A percentile compares a stretch with the other conserved stretches of the same genome.
Conservation (phyloP, 2,797 vertebrate species). For the Cephalopachus bancanus region DNA sequence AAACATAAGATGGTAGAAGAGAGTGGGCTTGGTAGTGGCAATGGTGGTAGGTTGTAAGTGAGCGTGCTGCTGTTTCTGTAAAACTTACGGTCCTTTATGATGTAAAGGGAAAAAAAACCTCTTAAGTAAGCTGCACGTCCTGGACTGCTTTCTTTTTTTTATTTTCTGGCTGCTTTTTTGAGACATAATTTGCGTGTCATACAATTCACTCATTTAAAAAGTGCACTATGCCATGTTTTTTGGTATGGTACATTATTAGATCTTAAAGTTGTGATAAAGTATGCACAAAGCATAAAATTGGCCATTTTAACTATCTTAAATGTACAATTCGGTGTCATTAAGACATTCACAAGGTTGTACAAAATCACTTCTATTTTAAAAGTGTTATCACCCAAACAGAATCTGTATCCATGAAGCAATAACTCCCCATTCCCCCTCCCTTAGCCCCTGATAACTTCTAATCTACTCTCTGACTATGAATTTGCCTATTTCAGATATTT, state of each 20-base stretch:
- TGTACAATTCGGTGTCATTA: background rate
- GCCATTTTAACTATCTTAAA: background rate
- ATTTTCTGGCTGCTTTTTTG: background rate
- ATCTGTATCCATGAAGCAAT: background rate
- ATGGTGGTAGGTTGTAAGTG: background rate
- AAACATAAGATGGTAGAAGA: background rate
- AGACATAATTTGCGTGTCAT: background rate
- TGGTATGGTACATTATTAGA: background rate
- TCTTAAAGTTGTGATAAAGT: constrained; percentile 37
- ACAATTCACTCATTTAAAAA: background rate
- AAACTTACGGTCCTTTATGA: background rate
- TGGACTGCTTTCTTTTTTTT: background rate
- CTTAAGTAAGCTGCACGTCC: background rate
- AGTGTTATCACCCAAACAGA: constrained; percentile 8
- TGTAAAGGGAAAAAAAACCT: background rate
- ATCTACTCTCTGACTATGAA: background rate
- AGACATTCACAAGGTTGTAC: background rate
- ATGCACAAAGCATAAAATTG: background rate
- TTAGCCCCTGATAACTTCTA: background rate
- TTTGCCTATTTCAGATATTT: constrained; percentile 18
- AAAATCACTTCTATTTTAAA: background rate
- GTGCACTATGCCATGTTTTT: background rate
- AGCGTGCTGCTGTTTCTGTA: background rate
- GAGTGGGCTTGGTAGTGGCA: background rate
- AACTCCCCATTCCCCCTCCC: background rate